Evolutionary conservation across 92 coral and sea anemone species (phyloP), one percentile per base, ranked within the genome.

Genomic region (Plumapathes pennacea): DNA sequence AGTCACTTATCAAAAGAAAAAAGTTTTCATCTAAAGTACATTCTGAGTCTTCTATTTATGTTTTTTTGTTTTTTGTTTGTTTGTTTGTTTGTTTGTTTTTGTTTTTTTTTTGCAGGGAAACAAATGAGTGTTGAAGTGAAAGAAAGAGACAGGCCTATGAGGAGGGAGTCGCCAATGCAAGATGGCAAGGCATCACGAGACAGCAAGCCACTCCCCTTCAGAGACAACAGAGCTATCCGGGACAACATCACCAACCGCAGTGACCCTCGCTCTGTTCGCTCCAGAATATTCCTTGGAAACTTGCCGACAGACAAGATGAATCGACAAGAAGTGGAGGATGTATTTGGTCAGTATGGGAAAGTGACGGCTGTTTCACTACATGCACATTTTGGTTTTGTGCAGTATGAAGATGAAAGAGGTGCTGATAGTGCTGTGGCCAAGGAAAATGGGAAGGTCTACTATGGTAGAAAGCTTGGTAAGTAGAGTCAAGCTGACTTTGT

Each of bases 241-340:
- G 30, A 46, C 17, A 53, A 33, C 1, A 94, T 88, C 43, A 94
- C 99, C 57, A 94, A 94, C 72, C 85, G 79, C 49, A 77, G 74
- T 60, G 99, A 94, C 50, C 80, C 87, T 4, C 90, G 56, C 57
- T 94, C 99, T 55, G 62, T 94, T 25, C 90, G 99, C 40, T 84
- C 96, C 33, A 77, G 99, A n/a, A 69, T 94, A 6, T 94, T 88
- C 58, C 76, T 94, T 42, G 99, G 99, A 23, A 94, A 94, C 43
- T 73, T 94, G 26, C 76, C 81, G 29, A 74, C 85, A 20, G 94
- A 84, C 32, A 76, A 60, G 30, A 56, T 94, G 66, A 53, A 84
- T 12, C 84, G 97, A 29, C 85, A 84, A 48, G 99, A 89, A 40
- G 73, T 94, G 49, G 94, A 94, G 52, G 91, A 80, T 10, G 77